These are phyloP conservation scores for Oncopodura yosiiana DNA, from an alignment of 1,140 invertebrate genomes.

Conservation along the genomic window DNA sequence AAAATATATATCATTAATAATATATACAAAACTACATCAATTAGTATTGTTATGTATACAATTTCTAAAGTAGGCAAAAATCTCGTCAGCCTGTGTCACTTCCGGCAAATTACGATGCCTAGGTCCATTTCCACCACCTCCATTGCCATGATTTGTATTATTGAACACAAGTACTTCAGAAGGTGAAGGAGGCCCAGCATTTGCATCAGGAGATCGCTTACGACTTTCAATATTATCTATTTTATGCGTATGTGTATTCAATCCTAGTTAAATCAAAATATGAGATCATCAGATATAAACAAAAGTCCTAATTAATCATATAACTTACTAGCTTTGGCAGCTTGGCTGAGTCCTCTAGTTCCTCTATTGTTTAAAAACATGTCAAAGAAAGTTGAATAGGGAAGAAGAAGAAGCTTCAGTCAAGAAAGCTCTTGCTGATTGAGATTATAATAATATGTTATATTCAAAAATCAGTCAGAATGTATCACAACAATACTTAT, in stretches of 20 bases:
- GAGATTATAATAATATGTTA: background rate
- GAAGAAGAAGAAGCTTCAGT: background rate
- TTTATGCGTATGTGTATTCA: slow-evolving; percentile 21
- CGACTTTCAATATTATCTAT: slow-evolving; percentile 20
- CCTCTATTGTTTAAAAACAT: slow-evolving; percentile 24
- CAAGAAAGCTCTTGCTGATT: background rate
- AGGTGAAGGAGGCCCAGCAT: slow-evolving; percentile 5
- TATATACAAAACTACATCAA: background rate
- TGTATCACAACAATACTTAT: no score
- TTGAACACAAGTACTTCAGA: slow-evolving; percentile 25
- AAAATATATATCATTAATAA: slow-evolving; percentile 1
- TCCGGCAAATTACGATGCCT: slow-evolving; percentile 10
- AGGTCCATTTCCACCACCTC: slow-evolving; percentile 1
- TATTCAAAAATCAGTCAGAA: no score
- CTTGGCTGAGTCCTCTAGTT: slow-evolving; percentile 11
- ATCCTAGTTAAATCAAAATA: slow-evolving; percentile 4
- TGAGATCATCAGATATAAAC: background rate
- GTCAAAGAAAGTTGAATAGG: slow-evolving; percentile 3
- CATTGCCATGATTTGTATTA: slow-evolving; percentile 17
- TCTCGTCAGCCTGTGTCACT: slow-evolving; percentile 21
- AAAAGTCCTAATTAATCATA: background rate
- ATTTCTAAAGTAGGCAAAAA: slow-evolving; percentile 13
- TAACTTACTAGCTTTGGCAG: slow-evolving; percentile 20
- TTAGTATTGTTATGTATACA: slow-evolving; percentile 5
- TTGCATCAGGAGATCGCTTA: slow-evolving; percentile 20